Base-by-base conservation (phyloP, 92 coral and sea anemone species). In the Galaxea fascicularis region DNA sequence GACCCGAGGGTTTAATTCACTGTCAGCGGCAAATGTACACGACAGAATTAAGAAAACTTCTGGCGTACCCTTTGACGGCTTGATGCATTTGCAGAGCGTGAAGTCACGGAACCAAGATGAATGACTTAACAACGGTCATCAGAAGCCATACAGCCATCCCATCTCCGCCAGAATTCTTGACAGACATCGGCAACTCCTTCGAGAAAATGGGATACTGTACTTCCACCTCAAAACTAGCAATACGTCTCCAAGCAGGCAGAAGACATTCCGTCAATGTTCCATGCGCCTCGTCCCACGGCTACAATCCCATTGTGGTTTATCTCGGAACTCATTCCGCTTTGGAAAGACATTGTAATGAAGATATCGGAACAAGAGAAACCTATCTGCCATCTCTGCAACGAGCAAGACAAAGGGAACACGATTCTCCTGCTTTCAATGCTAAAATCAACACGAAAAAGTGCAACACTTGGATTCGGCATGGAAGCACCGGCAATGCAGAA, bases 211-310 rank as follows among this genome's bases (percentile, higher is more conserved):
- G 26, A 25, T 26, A 45, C 71, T 45, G 45, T 25, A 44, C 71
- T 2, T 62, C 72, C 4, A 27, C 15, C 58, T 13, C 82, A 78
- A 65, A 26, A 13, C 60, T 78, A n/a, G 46, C 65, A 49, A 79
- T 16, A 7, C 46, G 71, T n/a, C 10, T 47, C 24, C 7, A 28
- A 65, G 49, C 14, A 4, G 39, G 25, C 13, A 78, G 46, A 28
- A 45, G 73, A 16, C 83, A 78, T 47, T n/a, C 64, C 12, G 25
- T 78, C 15, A 46, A 78, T n/a, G 56, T 47, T 29, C 73, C 49
- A 4, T 49, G 57, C 28, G 0, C 21, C 56, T 65, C 83, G 7
- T 46, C 71, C 17, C 2, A 20, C 49, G 20, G 16, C 4, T 22
- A 8, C 1, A 30, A 64, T 10, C 62, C 60, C 16, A 0, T 29